Evolutionary conservation across 2,113 vertebrate genomes (phyloP), one percentile per base, ranked within the genome.

Genomic region (Heteronetta atricapilla): DNA sequence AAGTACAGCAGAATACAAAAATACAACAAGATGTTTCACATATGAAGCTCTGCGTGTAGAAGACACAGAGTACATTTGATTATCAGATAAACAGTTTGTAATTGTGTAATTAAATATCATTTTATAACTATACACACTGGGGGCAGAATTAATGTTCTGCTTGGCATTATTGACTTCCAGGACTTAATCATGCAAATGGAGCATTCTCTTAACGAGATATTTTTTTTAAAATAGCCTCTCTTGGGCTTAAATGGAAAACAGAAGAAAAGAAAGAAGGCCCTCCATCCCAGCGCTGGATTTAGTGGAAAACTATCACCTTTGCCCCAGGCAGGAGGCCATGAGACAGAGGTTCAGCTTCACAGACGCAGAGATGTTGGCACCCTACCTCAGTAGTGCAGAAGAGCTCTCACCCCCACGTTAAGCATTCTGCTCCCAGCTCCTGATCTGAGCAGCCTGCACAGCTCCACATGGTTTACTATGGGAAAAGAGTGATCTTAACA

Each of bases 161-260:
- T 84, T 90, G 86, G 81, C 62, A 89, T 93, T 95, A 89, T 44
- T 93, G 94, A 93, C 89, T 96, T 90, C 40, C 62, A 96, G 86
- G 81, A 79, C 77, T 75, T 89, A 93, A 92, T 92, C 82, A 84
- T 17, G 52, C 56, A 95, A 95, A 93, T 38, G 29, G 26, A 69
- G 83, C 16, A 38, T 48, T 86, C 56, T 78, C 56, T 88, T 92
- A 90, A 90, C 1, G 1, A 72, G 29, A 21, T n/a, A n/a, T n/a
- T 26, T n/a, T 70, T 63, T 86, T 83, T 64, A 3, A 26, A 81
- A 86, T 14, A 3, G 0, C 8, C 46, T 73, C n/a, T 62, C 86
- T 63, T 34, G 42, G 38, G 33, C 81, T 95, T 86, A 86, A 86
- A 75, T 14, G 16, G 22, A 86, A 60, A 59, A 50, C 11, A 15